Percentiles rank a stretch among this genome's conserved stretches.
Conservation (phyloP, 2,888 invertebrate genomes). For the Melanophora roralis region DNA sequence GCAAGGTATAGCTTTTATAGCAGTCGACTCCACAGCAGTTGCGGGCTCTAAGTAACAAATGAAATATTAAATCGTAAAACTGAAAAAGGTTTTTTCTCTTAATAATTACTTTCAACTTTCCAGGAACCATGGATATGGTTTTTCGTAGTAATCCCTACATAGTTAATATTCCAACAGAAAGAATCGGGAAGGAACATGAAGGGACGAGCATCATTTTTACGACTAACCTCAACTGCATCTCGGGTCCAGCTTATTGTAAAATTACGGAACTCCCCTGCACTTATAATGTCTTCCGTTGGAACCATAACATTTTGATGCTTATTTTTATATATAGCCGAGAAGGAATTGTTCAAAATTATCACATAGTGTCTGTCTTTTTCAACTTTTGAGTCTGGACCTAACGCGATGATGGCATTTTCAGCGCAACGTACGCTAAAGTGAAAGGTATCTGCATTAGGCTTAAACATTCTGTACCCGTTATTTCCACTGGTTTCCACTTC, state of each 20-base stretch:
- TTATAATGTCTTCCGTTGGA: constrained; percentile 85
- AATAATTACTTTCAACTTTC: constrained; percentile 85
- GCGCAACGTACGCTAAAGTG: too few species aligned
- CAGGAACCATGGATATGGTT: constrained; percentile 91
- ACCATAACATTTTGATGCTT: too few species aligned
- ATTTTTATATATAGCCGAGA: too few species aligned
- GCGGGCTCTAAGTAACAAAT: constrained; percentile 55
- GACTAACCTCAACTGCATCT: constrained; percentile 84
- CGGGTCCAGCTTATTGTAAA: constrained; percentile 91
- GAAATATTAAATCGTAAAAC: constrained; percentile 19
- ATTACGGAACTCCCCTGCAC: constrained; percentile 85
- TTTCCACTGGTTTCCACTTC: too few species aligned
- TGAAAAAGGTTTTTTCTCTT: background rate
- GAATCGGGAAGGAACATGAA: constrained; percentile 86
- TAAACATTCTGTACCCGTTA: too few species aligned
- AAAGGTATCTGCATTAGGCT: too few species aligned
- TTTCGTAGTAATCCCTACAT: constrained; percentile 90
- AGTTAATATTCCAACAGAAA: constrained; percentile 83
- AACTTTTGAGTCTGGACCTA: too few species aligned
- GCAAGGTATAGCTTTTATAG: constrained; percentile 74
- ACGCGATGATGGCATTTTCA: too few species aligned
- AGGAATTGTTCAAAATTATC: too few species aligned
- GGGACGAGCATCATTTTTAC: constrained; percentile 84
- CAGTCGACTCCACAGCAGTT: constrained; percentile 66
- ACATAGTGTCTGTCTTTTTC: too few species aligned